Evolutionary conservation across 2,888 invertebrate species (phyloP), one percentile per base, ranked within the genome.

Genomic region (Hypselothyrea guttata): DNA sequence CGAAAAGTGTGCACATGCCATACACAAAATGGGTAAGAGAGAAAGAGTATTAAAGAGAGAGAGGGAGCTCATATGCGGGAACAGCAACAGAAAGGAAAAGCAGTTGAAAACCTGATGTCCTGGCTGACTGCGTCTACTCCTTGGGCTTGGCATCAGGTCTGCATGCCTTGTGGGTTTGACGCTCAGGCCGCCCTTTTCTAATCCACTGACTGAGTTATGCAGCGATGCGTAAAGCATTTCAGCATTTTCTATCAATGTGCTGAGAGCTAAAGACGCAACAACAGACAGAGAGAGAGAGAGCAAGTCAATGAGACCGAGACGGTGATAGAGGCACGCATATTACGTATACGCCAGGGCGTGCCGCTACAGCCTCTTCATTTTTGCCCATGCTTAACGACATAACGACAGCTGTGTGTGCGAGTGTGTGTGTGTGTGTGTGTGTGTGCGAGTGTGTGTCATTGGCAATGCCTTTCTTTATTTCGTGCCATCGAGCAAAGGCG

Each of bases 171-270:
- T 30, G 49, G 37, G 45, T 48, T 42, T 49, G 63, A 44, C 44
- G 52, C 46, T 40, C 47, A 52, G 44, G 66, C 65, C 84, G 81
- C 84, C 84, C 81, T 81, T 84, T 84, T 83, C 83, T 83, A 83
- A 83, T 84, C 84, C 83, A 83, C 64, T 83, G 84, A 75, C 81
- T 82, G 76, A 83, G 75, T 77, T 82, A 84, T 77, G 75, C 83
- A 75, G 77, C 84, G 83, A 77, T 75, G 83, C 84, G 84, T 83
- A 83, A 83, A 83, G 84, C 81, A 82, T 79, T 82, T 83, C 77
- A 84, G 81, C 71, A 82, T 84, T 83, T 84, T 83, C 84, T 84
- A 84, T 83, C 83, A 84, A 82, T 84, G 75, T 48, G 51, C 16
- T 30, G 18, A 38, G 38, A 15, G n/a, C 31, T 11, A 27, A 44